A percentile compares a stretch with the other conserved stretches of the same genome.
Evolutionary conservation across 2,113 vertebrate species (phyloP).

Genomic region (Bos indicus): DNA sequence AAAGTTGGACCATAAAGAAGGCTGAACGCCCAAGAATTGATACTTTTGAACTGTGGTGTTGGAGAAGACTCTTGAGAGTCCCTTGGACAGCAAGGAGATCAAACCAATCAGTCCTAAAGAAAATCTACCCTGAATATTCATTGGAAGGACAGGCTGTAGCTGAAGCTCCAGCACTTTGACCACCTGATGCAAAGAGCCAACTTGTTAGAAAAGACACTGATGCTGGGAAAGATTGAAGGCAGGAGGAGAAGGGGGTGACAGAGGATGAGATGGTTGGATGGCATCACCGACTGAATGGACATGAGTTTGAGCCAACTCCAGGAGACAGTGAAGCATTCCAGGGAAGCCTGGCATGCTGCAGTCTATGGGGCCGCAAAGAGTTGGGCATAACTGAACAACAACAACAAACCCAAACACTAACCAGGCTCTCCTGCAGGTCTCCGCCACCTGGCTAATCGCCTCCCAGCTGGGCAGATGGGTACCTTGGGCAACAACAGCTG

Average conservation of each 20-base stretch:
- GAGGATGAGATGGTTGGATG: background rate
- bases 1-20: background rate
- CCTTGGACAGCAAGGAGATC: background rate
- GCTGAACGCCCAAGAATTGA: background rate
- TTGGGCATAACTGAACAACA: background rate
- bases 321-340: background rate
- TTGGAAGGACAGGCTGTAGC: background rate
- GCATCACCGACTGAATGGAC: background rate
- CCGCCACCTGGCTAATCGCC: background rate
- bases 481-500: background rate
- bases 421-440: background rate
- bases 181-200: background rate
- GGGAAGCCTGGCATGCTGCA: background rate
- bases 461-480: too few species aligned
- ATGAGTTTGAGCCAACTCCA: background rate
- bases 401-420: background rate
- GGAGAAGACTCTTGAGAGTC: background rate
- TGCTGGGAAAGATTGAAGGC: background rate
- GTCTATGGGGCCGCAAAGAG: background rate
- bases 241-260: background rate
- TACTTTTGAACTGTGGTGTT: background rate
- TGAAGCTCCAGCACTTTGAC: background rate
- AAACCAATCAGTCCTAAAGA: background rate
- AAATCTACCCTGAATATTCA: background rate
- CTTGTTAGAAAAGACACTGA: background rate